These are phyloP conservation scores for Druceiella hillmani DNA, from an alignment of 2,888 invertebrate species.

Conservation along the genomic window DNA sequence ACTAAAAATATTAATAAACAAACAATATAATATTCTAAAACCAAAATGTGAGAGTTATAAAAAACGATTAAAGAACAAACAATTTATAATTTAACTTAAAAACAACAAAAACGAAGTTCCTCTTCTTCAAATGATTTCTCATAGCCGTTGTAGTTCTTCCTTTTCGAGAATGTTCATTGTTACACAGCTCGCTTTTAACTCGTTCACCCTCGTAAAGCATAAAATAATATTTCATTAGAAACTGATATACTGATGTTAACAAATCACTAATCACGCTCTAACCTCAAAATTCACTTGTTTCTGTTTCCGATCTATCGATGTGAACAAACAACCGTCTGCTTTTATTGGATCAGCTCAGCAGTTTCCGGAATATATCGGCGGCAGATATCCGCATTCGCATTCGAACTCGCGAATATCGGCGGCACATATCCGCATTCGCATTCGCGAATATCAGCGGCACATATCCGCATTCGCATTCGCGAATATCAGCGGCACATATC, in stretches of 20 bases:
- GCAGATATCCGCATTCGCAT: conserved; percentile 3
- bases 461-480: conserved; percentile 10
- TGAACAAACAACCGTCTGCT: conserved; percentile 2
- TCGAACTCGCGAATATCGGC: conserved; percentile 8
- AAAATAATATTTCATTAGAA: conserved; percentile 7
- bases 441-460: conserved; percentile 8
- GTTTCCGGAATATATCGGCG: conserved; percentile 4
- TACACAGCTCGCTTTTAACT: conserved; percentile 10
- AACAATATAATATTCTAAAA: too few relatives aligned
- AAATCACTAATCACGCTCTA: conserved; percentile 6
- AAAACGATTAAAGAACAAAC: too few relatives aligned
- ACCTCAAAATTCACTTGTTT: conserved; percentile 7
- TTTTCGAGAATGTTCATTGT: conserved; percentile 9
- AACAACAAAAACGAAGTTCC: too few relatives aligned
- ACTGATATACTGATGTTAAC: background rate
- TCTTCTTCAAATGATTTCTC: conserved; percentile 10
- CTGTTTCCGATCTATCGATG: too few relatives aligned
- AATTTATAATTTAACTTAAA: too few relatives aligned
- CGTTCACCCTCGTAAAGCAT: conserved; percentile 8
- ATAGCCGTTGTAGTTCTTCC: conserved; percentile 10
- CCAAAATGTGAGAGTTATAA: too few relatives aligned
- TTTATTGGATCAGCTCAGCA: conserved; percentile 7
- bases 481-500: too few relatives aligned
- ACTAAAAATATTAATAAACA: too few relatives aligned
- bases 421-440: conserved; percentile 9